Conservation (phyloP, 2,888 invertebrate genomes). For the Acanthoscelides obtectus region DNA sequence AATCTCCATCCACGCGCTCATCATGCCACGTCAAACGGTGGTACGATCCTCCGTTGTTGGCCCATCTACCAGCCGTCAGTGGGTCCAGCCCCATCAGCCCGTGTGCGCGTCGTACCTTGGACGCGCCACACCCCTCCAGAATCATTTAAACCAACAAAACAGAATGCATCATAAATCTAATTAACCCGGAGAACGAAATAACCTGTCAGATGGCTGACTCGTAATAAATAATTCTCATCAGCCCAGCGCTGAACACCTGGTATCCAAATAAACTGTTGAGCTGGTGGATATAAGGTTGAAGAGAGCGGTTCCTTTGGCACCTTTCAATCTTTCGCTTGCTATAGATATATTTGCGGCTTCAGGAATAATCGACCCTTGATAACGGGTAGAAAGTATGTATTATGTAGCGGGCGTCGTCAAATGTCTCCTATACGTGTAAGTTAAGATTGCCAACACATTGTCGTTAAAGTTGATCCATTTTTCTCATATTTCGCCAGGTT, state of each 20-base stretch:
- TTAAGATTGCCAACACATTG: too few species aligned
- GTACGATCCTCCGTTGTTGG: not conserved
- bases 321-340: too few species aligned
- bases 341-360: too few species aligned
- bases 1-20: not conserved
- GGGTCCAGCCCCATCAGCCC: not conserved
- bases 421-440: too few species aligned
- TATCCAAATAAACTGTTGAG: conserved; percentile 17
- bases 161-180: conserved; percentile 45
- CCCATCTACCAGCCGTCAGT: not conserved
- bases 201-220: conserved; percentile 36
- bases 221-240: conserved; percentile 40
- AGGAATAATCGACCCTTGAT: too few species aligned
- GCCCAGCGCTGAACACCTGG: conserved; percentile 34
- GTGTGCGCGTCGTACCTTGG: conserved; percentile 13
- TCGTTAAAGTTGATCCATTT: too few species aligned
- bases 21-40: not conserved
- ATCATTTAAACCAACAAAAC: conserved; percentile 40
- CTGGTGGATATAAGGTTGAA: conserved; percentile 14
- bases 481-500: too few species aligned
- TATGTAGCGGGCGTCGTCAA: too few species aligned
- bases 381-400: too few species aligned
- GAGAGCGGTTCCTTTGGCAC: conserved; percentile 9
- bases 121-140: conserved; percentile 35
- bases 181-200: conserved; percentile 45